These are phyloP conservation scores for Petrocephalus microphthalmus DNA, from an alignment of 2,113 vertebrate species.

Conservation along the genomic window DNA sequence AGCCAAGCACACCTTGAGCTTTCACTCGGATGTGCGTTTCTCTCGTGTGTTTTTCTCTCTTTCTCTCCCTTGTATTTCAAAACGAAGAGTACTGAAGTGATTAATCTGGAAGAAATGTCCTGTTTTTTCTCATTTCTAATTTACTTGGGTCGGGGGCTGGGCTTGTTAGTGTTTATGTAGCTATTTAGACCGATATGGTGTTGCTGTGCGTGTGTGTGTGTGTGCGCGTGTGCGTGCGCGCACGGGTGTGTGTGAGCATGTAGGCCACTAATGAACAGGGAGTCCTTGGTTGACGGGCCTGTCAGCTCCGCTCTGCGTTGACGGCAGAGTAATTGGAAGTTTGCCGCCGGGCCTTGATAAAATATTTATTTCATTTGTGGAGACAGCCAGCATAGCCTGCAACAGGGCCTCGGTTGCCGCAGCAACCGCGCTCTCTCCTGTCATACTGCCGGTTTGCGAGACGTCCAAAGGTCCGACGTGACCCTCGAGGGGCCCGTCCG, in stretches of 20 bases:
- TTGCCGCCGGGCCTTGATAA: conserved; percentile 24
- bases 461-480: not conserved
- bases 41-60: not conserved
- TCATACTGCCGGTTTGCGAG: not conserved
- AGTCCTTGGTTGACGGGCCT: conserved; percentile 3
- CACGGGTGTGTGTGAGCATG: not conserved
- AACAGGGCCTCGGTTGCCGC: conserved; percentile 3
- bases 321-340: conserved; percentile 25
- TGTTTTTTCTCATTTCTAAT: not conserved
- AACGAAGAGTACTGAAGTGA: not conserved
- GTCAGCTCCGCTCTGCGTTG: conserved; percentile 4
- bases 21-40: not conserved
- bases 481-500: not conserved
- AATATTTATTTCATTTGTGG: conserved; percentile 24
- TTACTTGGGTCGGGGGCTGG: not conserved
- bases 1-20: no score
- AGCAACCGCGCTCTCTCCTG: not conserved
- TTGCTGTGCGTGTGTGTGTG: conserved; percentile 19
- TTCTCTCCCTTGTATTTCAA: not conserved
- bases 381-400: conserved; percentile 14
- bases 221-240: conserved; percentile 23
- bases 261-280: conserved; percentile 13
- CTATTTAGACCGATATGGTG: conserved; percentile 27
- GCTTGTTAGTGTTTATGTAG: conserved; percentile 2
- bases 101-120: not conserved